Evolutionary conservation across 1,140 invertebrate genomes (phyloP).

Genomic region (Atopsyche davidsoni): DNA sequence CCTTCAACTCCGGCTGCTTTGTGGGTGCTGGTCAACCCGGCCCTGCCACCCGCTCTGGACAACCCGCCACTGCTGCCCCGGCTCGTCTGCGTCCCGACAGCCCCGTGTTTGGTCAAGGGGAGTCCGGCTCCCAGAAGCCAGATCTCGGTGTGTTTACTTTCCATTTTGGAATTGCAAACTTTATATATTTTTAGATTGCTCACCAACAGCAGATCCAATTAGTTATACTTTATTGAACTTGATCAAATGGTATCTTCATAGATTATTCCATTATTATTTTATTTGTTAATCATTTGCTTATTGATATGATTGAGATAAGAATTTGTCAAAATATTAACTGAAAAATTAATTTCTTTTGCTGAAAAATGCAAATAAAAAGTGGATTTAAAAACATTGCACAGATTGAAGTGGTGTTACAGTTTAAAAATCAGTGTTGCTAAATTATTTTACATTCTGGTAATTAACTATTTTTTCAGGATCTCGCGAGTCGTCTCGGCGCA

Average conservation of each 20-base stretch:
- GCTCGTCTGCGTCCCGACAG: constrained; percentile 40
- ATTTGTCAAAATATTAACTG: no score
- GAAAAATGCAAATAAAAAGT: no score
- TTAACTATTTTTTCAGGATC: constrained; percentile 9
- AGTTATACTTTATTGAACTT: no score
- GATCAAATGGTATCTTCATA: no score
- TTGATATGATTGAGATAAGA: no score
- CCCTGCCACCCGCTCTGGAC: constrained; percentile 42
- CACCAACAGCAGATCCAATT: not conserved
- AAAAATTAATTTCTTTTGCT: no score
- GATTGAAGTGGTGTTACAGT: no score
- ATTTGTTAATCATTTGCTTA: no score
- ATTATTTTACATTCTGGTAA: no score
- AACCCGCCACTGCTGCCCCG: constrained; percentile 46
- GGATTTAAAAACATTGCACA: no score
- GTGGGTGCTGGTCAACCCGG: constrained; percentile 45
- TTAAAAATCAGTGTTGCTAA: no score
- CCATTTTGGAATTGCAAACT: not conserved
- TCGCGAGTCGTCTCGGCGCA: constrained; percentile 50
- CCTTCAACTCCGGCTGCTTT: constrained; percentile 78
- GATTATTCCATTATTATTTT: no score
- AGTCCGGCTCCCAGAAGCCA: constrained; percentile 11
- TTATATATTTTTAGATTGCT: not conserved
- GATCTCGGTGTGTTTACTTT: constrained; percentile 12
- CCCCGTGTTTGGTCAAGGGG: constrained; percentile 19